A percentile compares a stretch with the other conserved stretches of the same genome.
phyloP scores from a whole-genome alignment of 2,113 vertebrate genomes.

The Astur gentilis region DNA sequence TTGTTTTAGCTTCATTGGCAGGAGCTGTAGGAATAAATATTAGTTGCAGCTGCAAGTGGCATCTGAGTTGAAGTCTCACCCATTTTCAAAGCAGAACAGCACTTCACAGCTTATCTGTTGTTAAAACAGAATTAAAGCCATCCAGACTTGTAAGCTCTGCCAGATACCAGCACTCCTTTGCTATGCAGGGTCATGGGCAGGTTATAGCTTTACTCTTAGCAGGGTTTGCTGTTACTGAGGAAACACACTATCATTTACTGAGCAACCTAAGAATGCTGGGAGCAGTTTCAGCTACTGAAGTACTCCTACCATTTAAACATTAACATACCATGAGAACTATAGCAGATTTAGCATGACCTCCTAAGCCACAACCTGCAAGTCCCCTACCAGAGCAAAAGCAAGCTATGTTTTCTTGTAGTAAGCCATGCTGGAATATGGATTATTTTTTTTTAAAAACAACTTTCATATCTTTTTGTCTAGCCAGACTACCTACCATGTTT shows the following conservation, averaged over 20 bases:
- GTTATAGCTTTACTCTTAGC: conserved; percentile 25
- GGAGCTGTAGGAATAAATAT: background rate
- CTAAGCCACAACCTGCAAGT: background rate
- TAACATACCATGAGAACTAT: background rate
- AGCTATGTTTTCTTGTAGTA: background rate
- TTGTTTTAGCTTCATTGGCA: background rate
- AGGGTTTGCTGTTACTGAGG: conserved; percentile 42
- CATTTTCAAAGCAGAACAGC: background rate
- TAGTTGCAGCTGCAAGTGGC: conserved; percentile 11
- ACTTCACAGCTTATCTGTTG: conserved; percentile 26
- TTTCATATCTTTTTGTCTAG: background rate
- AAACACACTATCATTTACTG: conserved; percentile 18
- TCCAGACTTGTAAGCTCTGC: background rate
- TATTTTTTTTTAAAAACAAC: too few species aligned
- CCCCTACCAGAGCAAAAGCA: background rate
- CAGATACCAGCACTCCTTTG: conserved; percentile 31
- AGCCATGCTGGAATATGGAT: background rate
- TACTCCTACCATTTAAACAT: conserved; percentile 22
- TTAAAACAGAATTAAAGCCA: conserved; percentile 18
- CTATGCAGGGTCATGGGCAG: conserved; percentile 46
- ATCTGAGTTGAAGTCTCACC: background rate
- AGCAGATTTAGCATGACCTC: background rate
- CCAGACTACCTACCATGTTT: background rate
- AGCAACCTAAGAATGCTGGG: conserved; percentile 2
- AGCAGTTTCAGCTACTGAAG: background rate